Evolutionary conservation across 2,113 vertebrate genomes (phyloP).

Genomic region (Sus scrofa): T2T-Sscrofa CM000816.6:62443001-62443500

Average conservation of each 20-base stretch:
- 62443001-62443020: neutral
- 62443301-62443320: neutral
- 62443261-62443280: neutral
- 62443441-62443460: neutral
- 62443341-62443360: neutral
- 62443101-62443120: neutral
- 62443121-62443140: neutral
- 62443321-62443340: neutral
- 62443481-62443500: neutral
- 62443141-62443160: neutral
- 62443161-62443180: neutral
- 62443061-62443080: neutral
- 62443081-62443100: neutral
- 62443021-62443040: neutral
- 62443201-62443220: neutral
- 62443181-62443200: neutral
- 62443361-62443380: accelerated
- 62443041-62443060: neutral
- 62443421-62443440: neutral
- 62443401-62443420: neutral
- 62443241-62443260: neutral
- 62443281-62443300: neutral
- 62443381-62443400: neutral
- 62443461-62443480: too few species aligned
- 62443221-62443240: neutral